A percentile compares a stretch with the other conserved stretches of the same genome.
phyloP scores from a whole-genome alignment of 2,888 invertebrate genomes.

The Standfussiana lucernea region DNA sequence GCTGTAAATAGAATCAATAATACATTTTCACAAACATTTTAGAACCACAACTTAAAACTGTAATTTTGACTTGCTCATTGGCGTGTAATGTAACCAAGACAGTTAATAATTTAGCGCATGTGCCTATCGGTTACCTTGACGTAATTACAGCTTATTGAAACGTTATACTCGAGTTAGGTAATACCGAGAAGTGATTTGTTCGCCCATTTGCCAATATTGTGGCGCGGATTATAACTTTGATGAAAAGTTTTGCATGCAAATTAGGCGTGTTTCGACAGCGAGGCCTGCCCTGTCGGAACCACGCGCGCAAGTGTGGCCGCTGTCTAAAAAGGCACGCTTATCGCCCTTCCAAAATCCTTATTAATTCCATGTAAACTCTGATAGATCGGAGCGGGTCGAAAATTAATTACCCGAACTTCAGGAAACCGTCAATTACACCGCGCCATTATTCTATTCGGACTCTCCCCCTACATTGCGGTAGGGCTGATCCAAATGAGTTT shows the following conservation, averaged over 20 bases:
- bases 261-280: constrained; percentile 54
- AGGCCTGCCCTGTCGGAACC: constrained; percentile 35
- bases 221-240: constrained; percentile 51
- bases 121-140: constrained; percentile 26
- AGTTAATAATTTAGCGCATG: constrained; percentile 22
- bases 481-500: constrained; percentile 60
- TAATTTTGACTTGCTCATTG: constrained; percentile 40
- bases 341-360: constrained; percentile 61
- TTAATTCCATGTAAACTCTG: constrained; percentile 74
- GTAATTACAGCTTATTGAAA: constrained; percentile 52
- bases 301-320: constrained; percentile 48
- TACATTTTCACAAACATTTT: constrained; percentile 26
- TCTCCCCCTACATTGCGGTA: constrained; percentile 69
- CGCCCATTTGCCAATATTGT: constrained; percentile 54
- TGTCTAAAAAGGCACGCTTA: constrained; percentile 61
- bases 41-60: constrained; percentile 20
- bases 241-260: constrained; percentile 65
- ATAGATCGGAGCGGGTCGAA: constrained; percentile 75
- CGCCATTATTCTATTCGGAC: constrained; percentile 77
- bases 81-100: background rate
- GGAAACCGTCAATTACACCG: constrained; percentile 79
- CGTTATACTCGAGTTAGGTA: constrained; percentile 41
- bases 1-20: constrained; percentile 15
- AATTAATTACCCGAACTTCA: constrained; percentile 82
- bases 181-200: constrained; percentile 53